phyloP scores from a whole-genome alignment of 2,113 vertebrate species.

The Anguilla japonica region DNA sequence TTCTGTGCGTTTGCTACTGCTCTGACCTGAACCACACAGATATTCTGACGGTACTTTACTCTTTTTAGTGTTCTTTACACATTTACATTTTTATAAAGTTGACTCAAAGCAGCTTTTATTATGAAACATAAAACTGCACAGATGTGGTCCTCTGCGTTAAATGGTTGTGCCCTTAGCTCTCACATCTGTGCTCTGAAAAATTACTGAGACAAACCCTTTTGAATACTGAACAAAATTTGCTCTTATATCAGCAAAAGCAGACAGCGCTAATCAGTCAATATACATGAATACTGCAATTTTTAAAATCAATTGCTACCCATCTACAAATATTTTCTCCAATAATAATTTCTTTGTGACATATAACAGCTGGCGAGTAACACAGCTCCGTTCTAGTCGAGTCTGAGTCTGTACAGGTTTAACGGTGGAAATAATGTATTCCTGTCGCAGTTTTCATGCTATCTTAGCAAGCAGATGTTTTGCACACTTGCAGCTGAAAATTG shows the following conservation, averaged over 20 bases:
- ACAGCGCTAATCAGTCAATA: neutral
- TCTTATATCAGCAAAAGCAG: neutral
- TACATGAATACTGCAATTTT: neutral
- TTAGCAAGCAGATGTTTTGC: neutral
- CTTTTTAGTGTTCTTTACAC: neutral
- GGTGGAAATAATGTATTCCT: neutral
- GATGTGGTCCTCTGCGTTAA: constrained; percentile 7
- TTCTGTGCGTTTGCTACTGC: neutral
- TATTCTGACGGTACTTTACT: neutral
- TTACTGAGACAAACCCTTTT: neutral
- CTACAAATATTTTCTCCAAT: neutral
- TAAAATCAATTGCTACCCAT: neutral
- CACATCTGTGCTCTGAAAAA: constrained; percentile 24
- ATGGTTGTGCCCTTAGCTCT: neutral
- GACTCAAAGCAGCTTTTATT: neutral
- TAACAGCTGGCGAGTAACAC: neutral
- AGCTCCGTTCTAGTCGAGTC: neutral
- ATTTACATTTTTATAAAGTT: neutral
- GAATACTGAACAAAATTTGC: neutral
- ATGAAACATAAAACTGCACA: neutral
- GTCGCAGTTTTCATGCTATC: neutral
- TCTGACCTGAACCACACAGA: neutral
- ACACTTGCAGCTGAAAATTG: neutral
- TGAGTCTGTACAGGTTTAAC: neutral
- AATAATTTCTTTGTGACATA: neutral